A percentile compares a stretch with the other conserved stretches of the same genome.
phyloP scores from a whole-genome alignment of 1,140 invertebrate genomes.

The Dufourea novaeangliae region DNA sequence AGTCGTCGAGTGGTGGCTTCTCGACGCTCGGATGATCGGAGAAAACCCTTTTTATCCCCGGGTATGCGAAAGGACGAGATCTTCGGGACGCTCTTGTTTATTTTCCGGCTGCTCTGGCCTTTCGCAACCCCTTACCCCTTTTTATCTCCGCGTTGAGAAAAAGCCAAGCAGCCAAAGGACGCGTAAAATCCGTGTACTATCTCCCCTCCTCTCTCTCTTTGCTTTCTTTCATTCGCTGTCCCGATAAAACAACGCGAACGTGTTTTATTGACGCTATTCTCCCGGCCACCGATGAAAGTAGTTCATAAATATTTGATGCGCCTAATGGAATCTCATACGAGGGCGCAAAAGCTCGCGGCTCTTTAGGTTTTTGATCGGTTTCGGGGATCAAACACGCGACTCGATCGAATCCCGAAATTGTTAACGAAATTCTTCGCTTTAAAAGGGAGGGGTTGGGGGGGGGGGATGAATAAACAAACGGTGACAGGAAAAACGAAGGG shows the following conservation, averaged over 20 bases:
- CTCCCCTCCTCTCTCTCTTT: not conserved
- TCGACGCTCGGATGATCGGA: slow-evolving; percentile 8
- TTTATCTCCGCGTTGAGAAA: slow-evolving; percentile 5
- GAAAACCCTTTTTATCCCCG: slow-evolving; percentile 39
- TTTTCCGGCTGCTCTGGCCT: not conserved
- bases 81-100: slow-evolving; percentile 22
- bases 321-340: slow-evolving; percentile 30
- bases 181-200: slow-evolving; percentile 25
- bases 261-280: slow-evolving; percentile 31
- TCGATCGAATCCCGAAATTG: not conserved
- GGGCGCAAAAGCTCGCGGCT: not conserved
- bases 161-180: slow-evolving; percentile 13
- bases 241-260: slow-evolving; percentile 26
- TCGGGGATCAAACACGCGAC: not conserved
- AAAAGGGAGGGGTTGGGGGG: too few species aligned
- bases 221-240: not conserved
- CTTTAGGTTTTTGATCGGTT: slow-evolving; percentile 18
- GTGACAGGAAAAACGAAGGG: too few species aligned
- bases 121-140: not conserved
- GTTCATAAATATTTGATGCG: slow-evolving; percentile 51
- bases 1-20: slow-evolving; percentile 3
- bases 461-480: too few species aligned
- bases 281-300: not conserved
- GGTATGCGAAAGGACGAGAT: slow-evolving; percentile 14
- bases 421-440: too few species aligned